Evolutionary conservation across 1,140 invertebrate species (phyloP), one percentile per base, ranked within the genome.

Genomic region (Drosophila littoralis): DNA sequence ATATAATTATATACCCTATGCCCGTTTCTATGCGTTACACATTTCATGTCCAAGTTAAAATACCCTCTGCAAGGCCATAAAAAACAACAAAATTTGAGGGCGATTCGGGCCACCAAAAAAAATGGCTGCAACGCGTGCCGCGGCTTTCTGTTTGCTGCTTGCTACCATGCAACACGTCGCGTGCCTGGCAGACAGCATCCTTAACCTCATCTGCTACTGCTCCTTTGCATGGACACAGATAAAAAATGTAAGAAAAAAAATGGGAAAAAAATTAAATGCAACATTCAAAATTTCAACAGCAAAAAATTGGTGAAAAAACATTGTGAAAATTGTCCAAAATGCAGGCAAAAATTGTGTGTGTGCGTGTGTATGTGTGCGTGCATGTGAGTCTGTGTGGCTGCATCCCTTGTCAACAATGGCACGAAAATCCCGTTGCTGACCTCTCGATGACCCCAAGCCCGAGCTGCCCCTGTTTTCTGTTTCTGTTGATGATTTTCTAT

Each of bases 371-470:
- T 63, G 68, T 72, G 61, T 59, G 61, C 52, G 54, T 76, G 15
- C 22, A 42, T 36, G n/a, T 28, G 36, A 28, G 15, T 38, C 10
- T 61, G 40, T 65, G 52, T 63, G 57, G 68, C 64, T 81, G 85
- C 85, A 90, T 90, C 85, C 86, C 85, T 86, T 90, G 85, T 90
- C 85, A 90, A 89, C 83, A 89, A 85, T 83, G 73, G 84, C 77
- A 88, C 36, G 77, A 89, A 88, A 90, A 90, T 90, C 81, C 85
- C 85, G 85, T 90, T 90, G 85, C 85, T 90, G 85, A 90, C 85
- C 85, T 90, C 83, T 77, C 75, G 86, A 83, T 90, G 85, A 90
- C 85, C 85, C 85, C 85, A 89, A 90, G 64, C 75, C 69, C 55
- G 43, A 78, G 77, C 67, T 82, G 73, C 76, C 65, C 69, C 76